These are phyloP conservation scores for Temnothorax unifasciatus DNA, from an alignment of 2,888 invertebrate species.

Conservation along the genomic window DNA sequence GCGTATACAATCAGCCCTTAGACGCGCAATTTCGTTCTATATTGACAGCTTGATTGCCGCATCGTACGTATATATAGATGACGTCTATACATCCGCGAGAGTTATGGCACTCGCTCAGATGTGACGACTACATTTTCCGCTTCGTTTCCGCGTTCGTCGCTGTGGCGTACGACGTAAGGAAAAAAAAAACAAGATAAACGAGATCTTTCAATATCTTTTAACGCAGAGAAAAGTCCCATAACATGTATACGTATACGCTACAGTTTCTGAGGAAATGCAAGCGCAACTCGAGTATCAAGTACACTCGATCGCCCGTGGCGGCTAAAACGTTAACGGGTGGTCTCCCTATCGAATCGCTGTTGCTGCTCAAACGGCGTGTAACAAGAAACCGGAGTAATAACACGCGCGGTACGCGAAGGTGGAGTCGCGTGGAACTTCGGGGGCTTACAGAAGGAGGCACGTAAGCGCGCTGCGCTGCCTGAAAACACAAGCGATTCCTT, in stretches of 20 bases:
- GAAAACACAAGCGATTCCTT: background rate
- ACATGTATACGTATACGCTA: too few species aligned
- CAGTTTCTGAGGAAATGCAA: background rate
- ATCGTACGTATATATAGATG: background rate
- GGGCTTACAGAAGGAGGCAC: background rate
- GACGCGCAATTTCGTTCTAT: slow-evolving; percentile 39
- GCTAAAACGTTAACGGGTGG: slow-evolving; percentile 6
- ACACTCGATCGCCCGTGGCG: background rate
- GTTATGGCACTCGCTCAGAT: slow-evolving; percentile 12
- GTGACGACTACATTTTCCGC: slow-evolving; percentile 6
- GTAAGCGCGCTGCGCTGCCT: background rate
- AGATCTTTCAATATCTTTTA: slow-evolving; percentile 1
- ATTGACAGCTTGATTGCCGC: slow-evolving; percentile 33
- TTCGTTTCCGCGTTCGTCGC: background rate
- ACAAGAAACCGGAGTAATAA: slow-evolving; percentile 18
- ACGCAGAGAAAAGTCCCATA: background rate
- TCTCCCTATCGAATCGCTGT: slow-evolving; percentile 16
- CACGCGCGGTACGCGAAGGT: background rate
- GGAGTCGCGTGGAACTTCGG: slow-evolving; percentile 36
- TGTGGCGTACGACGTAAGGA: background rate
- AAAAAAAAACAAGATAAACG: slow-evolving; percentile 3
- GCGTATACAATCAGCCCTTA: slow-evolving; percentile 39
- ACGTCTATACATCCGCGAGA: slow-evolving; percentile 8
- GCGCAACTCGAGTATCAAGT: background rate
- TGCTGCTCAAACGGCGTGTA: background rate